Evolutionary conservation across 2,888 invertebrate genomes (phyloP).

Genomic region (Acleris literana): DNA sequence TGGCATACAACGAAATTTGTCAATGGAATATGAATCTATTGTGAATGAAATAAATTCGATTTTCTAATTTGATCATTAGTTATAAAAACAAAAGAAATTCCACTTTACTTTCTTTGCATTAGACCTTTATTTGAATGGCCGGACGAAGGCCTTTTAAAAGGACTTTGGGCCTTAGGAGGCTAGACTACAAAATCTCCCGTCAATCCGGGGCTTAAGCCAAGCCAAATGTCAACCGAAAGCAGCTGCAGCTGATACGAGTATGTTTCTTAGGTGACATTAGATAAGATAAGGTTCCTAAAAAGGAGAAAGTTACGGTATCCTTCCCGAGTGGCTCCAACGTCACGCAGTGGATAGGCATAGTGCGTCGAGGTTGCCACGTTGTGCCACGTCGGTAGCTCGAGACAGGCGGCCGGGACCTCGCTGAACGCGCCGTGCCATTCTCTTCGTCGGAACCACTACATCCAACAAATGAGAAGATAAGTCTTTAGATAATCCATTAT

Average conservation of each 20-base stretch:
- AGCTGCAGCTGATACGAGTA: constrained; percentile 1
- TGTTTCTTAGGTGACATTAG: neutral
- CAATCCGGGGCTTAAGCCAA: too few relatives aligned
- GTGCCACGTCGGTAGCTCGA: constrained; percentile 47
- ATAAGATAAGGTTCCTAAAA: constrained; percentile 5
- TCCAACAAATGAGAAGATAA: neutral
- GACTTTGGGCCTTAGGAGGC: too few relatives aligned
- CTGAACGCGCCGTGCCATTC: constrained; percentile 48
- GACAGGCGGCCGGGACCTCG: constrained; percentile 39
- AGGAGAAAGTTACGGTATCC: constrained; percentile 40
- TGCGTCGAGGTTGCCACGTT: constrained; percentile 55
- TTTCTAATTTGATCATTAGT: too few relatives aligned
- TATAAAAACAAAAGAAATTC: too few relatives aligned
- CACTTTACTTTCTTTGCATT: too few relatives aligned
- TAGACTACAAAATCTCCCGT: too few relatives aligned
- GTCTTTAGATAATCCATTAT: too few relatives aligned
- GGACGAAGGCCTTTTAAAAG: too few relatives aligned
- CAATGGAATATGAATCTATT: too few relatives aligned
- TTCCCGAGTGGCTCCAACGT: constrained; percentile 64
- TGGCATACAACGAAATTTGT: too few relatives aligned
- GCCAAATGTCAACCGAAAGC: constrained; percentile 9
- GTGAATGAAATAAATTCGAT: too few relatives aligned
- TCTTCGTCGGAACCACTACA: constrained; percentile 65
- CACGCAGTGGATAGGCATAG: constrained; percentile 69
- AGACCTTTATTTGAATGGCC: too few relatives aligned